phyloP scores from a whole-genome alignment of 2,797 vertebrate genomes.

The Lophius americanus region DNA sequence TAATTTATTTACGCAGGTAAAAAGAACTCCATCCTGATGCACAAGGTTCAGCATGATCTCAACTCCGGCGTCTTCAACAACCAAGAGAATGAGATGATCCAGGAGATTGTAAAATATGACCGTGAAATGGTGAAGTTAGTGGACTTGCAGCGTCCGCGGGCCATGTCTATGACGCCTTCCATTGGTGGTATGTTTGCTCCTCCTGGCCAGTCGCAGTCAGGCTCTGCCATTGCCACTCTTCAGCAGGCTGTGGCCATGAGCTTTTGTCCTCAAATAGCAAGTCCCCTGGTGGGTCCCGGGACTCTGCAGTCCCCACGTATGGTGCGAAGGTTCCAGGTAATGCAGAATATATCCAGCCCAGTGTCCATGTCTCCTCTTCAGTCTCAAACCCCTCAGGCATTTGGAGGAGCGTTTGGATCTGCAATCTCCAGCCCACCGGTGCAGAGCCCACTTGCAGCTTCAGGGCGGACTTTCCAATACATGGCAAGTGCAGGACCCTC shows the following conservation, averaged over 20 bases:
- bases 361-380: conserved; percentile 86
- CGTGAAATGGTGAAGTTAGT: conserved; percentile 97
- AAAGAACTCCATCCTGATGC: conserved; percentile 96
- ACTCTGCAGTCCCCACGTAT: conserved; percentile 91
- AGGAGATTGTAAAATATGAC: conserved; percentile 98
- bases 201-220: conserved; percentile 84
- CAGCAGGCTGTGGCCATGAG: conserved; percentile 98
- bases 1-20: conserved; percentile 83
- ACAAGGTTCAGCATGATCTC: conserved; percentile 98
- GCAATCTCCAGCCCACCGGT: conserved; percentile 81
- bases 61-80: conserved; percentile 97
- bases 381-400: conserved; percentile 80
- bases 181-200: conserved; percentile 87
- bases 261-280: conserved; percentile 95
- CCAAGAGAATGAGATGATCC: conserved; percentile 97
- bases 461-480: conserved; percentile 85
- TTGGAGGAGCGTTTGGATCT: conserved; percentile 71
- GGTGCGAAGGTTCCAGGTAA: conserved; percentile 88
- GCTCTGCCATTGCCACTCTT: conserved; percentile 93
- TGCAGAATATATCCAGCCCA: conserved; percentile 86
- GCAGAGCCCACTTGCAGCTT: conserved; percentile 84
- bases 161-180: conserved; percentile 85
- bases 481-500: conserved; percentile 78
- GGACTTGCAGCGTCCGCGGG: conserved; percentile 87
- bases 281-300: conserved; percentile 84